Base-by-base conservation (phyloP, 2,797 vertebrate species). In the Xerus rutilus region DNA sequence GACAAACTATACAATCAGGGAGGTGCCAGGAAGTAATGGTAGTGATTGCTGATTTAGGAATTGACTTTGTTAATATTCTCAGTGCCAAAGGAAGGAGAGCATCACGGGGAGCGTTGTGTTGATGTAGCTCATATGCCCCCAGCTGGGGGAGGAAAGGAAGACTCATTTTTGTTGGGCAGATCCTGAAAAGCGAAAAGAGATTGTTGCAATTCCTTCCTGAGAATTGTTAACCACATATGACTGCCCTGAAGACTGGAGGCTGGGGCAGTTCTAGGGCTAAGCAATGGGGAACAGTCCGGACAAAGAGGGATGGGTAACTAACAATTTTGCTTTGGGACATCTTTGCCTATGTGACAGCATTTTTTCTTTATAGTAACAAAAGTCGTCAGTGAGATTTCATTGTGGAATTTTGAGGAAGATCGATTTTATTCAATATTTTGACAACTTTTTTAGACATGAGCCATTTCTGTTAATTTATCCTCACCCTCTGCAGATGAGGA, bases 371-470 rank as follows among this genome's bases (percentile, higher is more conserved):
- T 7, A 9, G 84, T 13, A 70, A 91, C 52, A 67, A 62, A 76
- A 64, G 43, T 45, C 35, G 79, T 64, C 67, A 12, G 17, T 35
- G 45, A 20, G 54, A 17, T 65, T 92, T 89, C 52, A 43, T 69
- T 86, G 39, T 64, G 72, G 57, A 30, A 39, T 93, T 96, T 84
- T 23, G 69, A 92, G 62, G 25, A 49, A 96, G 52, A 69, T 49
- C 89, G 70, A 57, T 96, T 85, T 83, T 93, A 85, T 72, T 85
- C 86, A 89, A 43, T 76, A 54, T 92, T 97, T 94, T 95, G 67
- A 91, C 89, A 82, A 74, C 43, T 65, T 96, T 57, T 95, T 91
- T 73, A 93, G 57, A 69, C 86, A 70, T 12, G 77, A 85, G 64
- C 30, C 62, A n/a, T 79, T 94, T 96, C 35, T 91, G 12, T 45